phyloP scores from a whole-genome alignment of 1,140 invertebrate species.

The Tetragonula clypearis region DNA sequence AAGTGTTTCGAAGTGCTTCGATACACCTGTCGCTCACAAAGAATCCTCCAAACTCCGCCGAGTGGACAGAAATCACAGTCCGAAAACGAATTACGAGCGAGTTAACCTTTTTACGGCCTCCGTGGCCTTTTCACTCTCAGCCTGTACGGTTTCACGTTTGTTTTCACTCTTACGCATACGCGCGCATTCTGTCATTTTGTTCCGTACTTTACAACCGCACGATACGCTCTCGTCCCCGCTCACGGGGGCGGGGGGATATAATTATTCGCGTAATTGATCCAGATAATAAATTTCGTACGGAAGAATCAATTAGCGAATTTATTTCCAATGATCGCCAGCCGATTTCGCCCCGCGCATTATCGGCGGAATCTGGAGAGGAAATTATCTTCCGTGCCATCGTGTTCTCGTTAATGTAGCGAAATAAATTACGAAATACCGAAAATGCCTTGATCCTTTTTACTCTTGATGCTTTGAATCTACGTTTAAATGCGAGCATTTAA shows the following conservation, averaged over 20 bases:
- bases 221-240: not conserved
- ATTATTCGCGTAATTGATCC: constrained; percentile 31
- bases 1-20: not conserved
- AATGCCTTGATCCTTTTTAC: not conserved
- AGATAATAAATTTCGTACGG: constrained; percentile 34
- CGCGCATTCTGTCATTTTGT: not conserved
- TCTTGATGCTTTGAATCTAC: too few species aligned
- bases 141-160: constrained; percentile 21
- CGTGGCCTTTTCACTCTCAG: not conserved
- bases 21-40: not conserved
- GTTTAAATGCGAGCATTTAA: too few species aligned
- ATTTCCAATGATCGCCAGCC: constrained; percentile 11
- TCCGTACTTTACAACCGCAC: not conserved
- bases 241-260: not conserved
- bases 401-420: constrained; percentile 33
- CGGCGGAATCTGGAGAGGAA: not conserved
- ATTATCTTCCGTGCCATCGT: constrained; percentile 16
- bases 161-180: constrained; percentile 1
- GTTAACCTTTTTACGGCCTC: not conserved
- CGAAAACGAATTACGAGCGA: not conserved
- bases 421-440: constrained; percentile 43
- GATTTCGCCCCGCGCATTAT: not conserved
- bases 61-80: not conserved
- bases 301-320: constrained; percentile 44
- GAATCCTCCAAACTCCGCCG: not conserved